Percentiles rank a stretch among this genome's conserved stretches.
Evolutionary conservation across 2,113 vertebrate genomes (phyloP).

Genomic region (Pelusios castaneus): DNA sequence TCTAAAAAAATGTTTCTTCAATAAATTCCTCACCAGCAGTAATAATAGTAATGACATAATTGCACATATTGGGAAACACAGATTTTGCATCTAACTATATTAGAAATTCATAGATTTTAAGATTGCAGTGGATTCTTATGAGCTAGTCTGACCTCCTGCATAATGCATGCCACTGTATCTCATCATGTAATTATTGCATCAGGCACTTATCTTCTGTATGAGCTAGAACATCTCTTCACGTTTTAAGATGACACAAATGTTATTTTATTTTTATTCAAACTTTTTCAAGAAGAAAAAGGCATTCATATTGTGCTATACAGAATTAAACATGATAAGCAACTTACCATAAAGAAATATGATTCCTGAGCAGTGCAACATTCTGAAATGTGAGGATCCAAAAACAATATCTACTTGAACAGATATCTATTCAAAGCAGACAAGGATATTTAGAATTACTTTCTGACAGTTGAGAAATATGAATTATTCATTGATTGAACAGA

Average conservation of each 20-base stretch:
- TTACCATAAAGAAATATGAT: not conserved
- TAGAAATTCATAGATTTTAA: not conserved
- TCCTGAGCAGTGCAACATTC: not conserved
- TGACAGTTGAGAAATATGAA: slow-evolving; percentile 28
- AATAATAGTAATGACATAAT: not conserved
- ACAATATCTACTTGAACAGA: slow-evolving; percentile 13
- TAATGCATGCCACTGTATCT: not conserved
- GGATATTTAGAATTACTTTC: slow-evolving; percentile 36
- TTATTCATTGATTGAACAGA: slow-evolving; percentile 56
- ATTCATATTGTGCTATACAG: slow-evolving; percentile 21
- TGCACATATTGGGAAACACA: not conserved
- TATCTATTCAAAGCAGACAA: not conserved
- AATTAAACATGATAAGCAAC: not conserved
- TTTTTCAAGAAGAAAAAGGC: not conserved
- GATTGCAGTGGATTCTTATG: not conserved
- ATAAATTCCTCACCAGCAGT: not conserved
- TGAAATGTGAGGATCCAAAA: not conserved
- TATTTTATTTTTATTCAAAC: not conserved
- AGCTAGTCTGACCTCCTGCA: not conserved
- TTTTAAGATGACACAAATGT: not conserved
- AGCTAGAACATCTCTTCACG: not conserved
- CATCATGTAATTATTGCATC: not conserved
- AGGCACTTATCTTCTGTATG: not conserved
- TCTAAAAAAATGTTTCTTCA: not conserved
- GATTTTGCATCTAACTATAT: not conserved